Base-by-base conservation (phyloP, 2,888 invertebrate genomes). In the Ophioninae sp. region DNA sequence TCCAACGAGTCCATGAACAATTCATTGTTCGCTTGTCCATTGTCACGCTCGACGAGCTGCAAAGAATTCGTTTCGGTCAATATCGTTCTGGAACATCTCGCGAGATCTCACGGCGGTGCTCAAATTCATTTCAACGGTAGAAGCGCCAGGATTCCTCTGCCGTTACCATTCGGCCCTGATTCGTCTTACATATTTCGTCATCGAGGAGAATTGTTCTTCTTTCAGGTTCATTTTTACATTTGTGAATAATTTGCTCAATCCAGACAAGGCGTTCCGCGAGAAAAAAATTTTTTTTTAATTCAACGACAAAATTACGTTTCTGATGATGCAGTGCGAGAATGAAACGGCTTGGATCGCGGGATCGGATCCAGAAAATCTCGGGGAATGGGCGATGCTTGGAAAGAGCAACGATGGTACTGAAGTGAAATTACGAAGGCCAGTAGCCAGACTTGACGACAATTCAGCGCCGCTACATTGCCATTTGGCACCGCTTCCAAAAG, bases 341-440 rank as follows among this genome's bases (percentile, higher is more conserved):
- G 85, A 87, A 37, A 83, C 68, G 7, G 86, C 89, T 30, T 91
- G 89, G 90, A 82, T 91, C 17, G 83, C 82, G 10, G 87, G 87
- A n/a, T 75, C 87, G 1, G 83, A 83, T 2, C 61, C 73, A 1
- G 88, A 84, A 50, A 74, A 70, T 37, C 70, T 81, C 37, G 91
- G 91, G 87, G 88, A 91, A 79, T 93, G 92, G 92, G 87, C 75
- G 57, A 75, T 92, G 21, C 85, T 87, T n/a, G 90, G 87, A 30
- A 80, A 78, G 76, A 88, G 87, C 21, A 75, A 83, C 0, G 84
- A 88, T 7, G 89, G 87, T 30, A 88, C 87, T 0, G 88, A 90
- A 81, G 67, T 92, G 8, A 89, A 88, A 67, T 84, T 90, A 13
- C 84, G 87, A 7, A 88, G 88, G 80, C 86, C 83, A 41, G 89